Evolutionary conservation across 2,797 vertebrate genomes (phyloP).

Genomic region (Varecia variegata): DNA sequence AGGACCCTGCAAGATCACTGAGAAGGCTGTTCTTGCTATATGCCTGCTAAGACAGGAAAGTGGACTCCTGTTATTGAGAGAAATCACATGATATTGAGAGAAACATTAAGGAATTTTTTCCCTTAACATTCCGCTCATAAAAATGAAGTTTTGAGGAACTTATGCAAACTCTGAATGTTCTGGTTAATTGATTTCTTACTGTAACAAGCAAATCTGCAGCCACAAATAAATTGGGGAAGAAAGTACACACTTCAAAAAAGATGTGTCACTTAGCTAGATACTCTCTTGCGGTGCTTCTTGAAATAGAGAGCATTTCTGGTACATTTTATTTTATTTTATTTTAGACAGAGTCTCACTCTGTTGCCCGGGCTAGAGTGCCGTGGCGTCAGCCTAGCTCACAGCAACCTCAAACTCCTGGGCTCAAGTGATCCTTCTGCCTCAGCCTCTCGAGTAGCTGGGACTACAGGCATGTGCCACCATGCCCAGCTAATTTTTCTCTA

Average conservation of each 20-base stretch:
- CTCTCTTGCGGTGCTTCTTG: neutral
- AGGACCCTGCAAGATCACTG: neutral
- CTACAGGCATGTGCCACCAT: too few relatives aligned
- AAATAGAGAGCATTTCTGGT: neutral
- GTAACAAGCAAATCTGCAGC: neutral
- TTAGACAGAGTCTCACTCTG: too few relatives aligned
- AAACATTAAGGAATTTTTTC: neutral
- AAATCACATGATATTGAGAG: neutral
- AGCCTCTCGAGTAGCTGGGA: too few relatives aligned
- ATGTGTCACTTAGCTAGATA: neutral
- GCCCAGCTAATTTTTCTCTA: too few relatives aligned
- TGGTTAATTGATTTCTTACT: neutral
- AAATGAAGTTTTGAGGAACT: conserved; percentile 11
- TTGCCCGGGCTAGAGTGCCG: too few relatives aligned
- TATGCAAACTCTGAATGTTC: neutral
- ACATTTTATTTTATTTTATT: neutral
- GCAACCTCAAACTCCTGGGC: too few relatives aligned
- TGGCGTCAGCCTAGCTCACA: too few relatives aligned
- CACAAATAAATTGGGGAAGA: neutral
- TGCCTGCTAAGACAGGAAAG: neutral
- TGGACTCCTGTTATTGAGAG: neutral
- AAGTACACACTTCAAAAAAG: neutral
- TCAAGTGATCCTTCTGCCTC: too few relatives aligned
- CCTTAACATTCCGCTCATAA: neutral
- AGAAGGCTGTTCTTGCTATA: neutral